Conservation (phyloP, 1,140 invertebrate species). For the Drosophila pruinosa region DNA sequence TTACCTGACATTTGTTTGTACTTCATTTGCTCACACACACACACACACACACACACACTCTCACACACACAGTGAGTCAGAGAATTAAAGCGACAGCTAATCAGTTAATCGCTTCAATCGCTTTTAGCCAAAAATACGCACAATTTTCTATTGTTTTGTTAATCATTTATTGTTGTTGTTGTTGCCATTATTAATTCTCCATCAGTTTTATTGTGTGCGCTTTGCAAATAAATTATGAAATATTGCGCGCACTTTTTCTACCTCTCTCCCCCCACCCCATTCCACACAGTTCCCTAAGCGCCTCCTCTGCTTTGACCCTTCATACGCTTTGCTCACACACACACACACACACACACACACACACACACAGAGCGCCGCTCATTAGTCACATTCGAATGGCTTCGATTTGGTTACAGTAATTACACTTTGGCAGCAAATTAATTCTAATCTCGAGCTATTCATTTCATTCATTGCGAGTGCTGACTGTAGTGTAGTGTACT, state of each 20-base stretch:
- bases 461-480: neutral
- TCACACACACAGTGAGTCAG: conserved; percentile 36
- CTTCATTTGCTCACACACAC: conserved; percentile 2
- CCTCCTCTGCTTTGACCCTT: neutral
- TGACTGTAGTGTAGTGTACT: conserved; percentile 1
- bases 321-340: conserved; percentile 9
- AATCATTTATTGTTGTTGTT: conserved; percentile 32
- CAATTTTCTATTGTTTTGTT: conserved; percentile 33
- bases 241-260: conserved; percentile 44
- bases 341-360: neutral
- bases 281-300: neutral
- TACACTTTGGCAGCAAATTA: conserved; percentile 21
- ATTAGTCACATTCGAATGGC: conserved; percentile 36
- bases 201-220: conserved; percentile 46
- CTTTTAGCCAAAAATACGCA: conserved; percentile 9
- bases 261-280: neutral
- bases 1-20: neutral
- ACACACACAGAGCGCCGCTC: neutral
- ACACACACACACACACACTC: neutral
- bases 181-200: conserved; percentile 34
- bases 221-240: conserved; percentile 69
- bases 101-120: conserved; percentile 45
- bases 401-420: conserved; percentile 34
- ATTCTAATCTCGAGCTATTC: neutral
- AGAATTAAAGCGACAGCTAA: conserved; percentile 27